Evolutionary conservation across 2,113 vertebrate genomes (phyloP), one percentile per base, ranked within the genome.

Genomic region (Dipodomys ordii): DNA sequence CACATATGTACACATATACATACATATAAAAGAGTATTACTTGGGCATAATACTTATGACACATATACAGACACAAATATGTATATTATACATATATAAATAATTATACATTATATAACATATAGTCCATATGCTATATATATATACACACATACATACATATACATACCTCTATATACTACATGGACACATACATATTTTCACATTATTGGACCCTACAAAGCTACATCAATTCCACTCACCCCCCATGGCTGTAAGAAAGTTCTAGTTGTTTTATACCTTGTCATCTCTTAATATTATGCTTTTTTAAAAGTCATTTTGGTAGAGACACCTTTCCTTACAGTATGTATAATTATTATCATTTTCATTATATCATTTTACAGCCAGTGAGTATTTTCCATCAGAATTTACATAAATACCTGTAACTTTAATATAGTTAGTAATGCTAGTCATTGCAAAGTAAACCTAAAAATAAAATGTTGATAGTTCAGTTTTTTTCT

Each of bases 401-500:
- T 39, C 73, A 57, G 3, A 71, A 67, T 60, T 83, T 92, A 6
- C 9, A 78, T n/a, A n/a, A 87, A 88, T 72, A 71, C 86, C 19
- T 67, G 1, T 27, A 83, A 86, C 22, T 77, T 77, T 77, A 92
- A 72, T n/a, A 88, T 22, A 94, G 12, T 23, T 72, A 81, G 39
- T 35, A 93, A 93, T 94, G 91, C 73, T 83, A 90, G 67, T 83
- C 79, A 83, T 12, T 39, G 15, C 32, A 65, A 46, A 69, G 67
- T 22, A 79, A 79, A 72, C 35, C 68, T 78, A 77, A 93, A 94
- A 94, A 84, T 90, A 71, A 96, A 93, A 44, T 23, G 15, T 89
- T 65, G 65, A 1, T 77, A 39, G 27, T 73, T 92, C 35, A 64
- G 73, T 80, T 95, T 72, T 79, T 91, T 94, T 95, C n/a, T 88